phyloP scores from a whole-genome alignment of 1,140 invertebrate species.

The Sycobia sp. region DNA sequence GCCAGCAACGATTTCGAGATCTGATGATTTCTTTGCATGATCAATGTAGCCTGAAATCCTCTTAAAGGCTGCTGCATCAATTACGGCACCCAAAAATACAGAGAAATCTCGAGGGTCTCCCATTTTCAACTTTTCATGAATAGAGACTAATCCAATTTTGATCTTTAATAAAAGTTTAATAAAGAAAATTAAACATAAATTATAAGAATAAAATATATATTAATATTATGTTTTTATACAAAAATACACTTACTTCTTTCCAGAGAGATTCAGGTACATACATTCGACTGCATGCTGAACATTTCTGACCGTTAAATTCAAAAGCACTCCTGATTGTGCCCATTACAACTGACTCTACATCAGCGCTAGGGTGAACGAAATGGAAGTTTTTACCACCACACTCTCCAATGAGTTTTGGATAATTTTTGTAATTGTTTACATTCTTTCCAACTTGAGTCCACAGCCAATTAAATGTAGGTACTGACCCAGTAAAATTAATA shows the following conservation, averaged over 20 bases:
- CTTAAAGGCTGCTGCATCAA: constrained; percentile 92
- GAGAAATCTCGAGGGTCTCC: constrained; percentile 85
- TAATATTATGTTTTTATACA: constrained; percentile 13
- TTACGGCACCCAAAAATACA: constrained; percentile 91
- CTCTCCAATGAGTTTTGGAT: constrained; percentile 93
- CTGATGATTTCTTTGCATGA: constrained; percentile 79
- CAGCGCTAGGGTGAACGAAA: constrained; percentile 91
- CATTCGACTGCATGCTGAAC: constrained; percentile 95
- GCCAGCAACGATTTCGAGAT: constrained; percentile 85
- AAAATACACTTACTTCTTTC: constrained; percentile 67
- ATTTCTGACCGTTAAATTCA: constrained; percentile 98
- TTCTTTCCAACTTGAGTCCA: constrained; percentile 94
- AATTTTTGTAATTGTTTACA: constrained; percentile 84
- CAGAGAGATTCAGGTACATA: constrained; percentile 94
- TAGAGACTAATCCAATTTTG: constrained; percentile 73
- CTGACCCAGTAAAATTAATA: constrained; percentile 97
- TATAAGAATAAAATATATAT: constrained; percentile 6
- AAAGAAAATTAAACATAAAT: background rate
- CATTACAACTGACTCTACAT: constrained; percentile 81
- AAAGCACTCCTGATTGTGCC: constrained; percentile 90
- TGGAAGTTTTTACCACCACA: constrained; percentile 99
- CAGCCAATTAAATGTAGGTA: constrained; percentile 91
- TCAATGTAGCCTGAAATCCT: constrained; percentile 91
- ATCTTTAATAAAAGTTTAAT: constrained; percentile 60
- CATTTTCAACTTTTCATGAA: constrained; percentile 76